A percentile compares a stretch with the other conserved stretches of the same genome.
These are phyloP conservation scores for Napeogenes inachia DNA, from an alignment of 2,888 invertebrate genomes.

Conservation along the genomic window DNA sequence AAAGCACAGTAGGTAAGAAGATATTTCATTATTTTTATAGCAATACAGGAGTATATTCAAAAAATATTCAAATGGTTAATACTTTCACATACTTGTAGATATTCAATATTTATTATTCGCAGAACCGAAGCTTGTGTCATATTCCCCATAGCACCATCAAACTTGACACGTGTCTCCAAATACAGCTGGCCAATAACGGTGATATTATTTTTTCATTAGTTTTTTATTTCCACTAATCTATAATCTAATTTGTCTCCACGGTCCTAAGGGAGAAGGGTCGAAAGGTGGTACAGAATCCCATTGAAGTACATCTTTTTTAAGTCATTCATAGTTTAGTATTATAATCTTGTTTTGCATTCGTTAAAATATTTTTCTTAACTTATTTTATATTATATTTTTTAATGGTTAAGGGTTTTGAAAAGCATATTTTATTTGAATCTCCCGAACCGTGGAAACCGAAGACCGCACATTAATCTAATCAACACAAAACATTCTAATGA, in stretches of 20 bases:
- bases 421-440: background rate
- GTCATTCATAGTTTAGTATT: background rate
- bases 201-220: conserved; percentile 39
- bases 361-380: background rate
- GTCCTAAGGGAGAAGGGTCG: conserved; percentile 25
- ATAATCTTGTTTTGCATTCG: background rate
- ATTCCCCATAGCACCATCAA: conserved; percentile 28
- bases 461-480: conserved; percentile 51
- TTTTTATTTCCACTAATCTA: conserved; percentile 27
- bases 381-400: background rate
- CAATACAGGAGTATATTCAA: background rate
- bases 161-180: conserved; percentile 34
- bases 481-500: conserved; percentile 55
- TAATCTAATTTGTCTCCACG: conserved; percentile 32
- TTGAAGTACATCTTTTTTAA: conserved; percentile 3
- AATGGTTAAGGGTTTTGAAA: background rate
- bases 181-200: conserved; percentile 35
- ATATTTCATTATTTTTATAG: too few species aligned
- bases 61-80: background rate
- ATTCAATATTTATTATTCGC: conserved; percentile 16
- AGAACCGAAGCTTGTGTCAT: conserved; percentile 25
- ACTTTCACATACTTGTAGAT: background rate
- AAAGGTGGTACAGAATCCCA: conserved; percentile 9
- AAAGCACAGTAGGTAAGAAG: too few species aligned
- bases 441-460: conserved; percentile 29